Conservation (phyloP, 2,888 invertebrate species). For the Rhaphigaster nebulosa region DNA sequence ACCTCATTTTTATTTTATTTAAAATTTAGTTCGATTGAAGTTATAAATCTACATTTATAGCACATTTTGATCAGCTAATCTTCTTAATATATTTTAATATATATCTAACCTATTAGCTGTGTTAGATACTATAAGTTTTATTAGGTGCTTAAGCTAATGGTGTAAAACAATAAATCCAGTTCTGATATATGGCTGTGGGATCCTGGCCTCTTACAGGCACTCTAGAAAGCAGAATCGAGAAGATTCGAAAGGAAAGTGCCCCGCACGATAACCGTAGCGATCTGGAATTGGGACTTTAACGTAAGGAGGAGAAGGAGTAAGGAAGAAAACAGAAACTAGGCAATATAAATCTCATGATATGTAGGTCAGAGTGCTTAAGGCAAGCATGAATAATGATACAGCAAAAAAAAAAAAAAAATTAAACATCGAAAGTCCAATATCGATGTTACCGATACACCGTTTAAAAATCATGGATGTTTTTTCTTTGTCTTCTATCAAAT, state of each 20-base stretch:
- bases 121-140: neutral
- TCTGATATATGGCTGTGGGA: neutral
- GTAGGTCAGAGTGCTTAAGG: too few species aligned
- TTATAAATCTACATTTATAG: too few species aligned
- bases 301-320: neutral
- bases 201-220: neutral
- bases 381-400: too few species aligned
- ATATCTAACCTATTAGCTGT: neutral
- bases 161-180: neutral
- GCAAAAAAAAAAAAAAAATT: too few species aligned
- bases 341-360: too few species aligned
- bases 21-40: too few species aligned
- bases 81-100: neutral
- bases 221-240: neutral
- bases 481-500: too few species aligned
- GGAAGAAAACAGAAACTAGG: too few species aligned
- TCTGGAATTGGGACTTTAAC: neutral
- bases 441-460: too few species aligned
- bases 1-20: too few species aligned
- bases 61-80: neutral
- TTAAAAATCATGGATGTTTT: too few species aligned
- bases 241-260: neutral
- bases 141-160: neutral
- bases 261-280: neutral
- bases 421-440: too few species aligned